phyloP scores from a whole-genome alignment of 2,888 invertebrate species.

The Cantharis lateralis region DNA sequence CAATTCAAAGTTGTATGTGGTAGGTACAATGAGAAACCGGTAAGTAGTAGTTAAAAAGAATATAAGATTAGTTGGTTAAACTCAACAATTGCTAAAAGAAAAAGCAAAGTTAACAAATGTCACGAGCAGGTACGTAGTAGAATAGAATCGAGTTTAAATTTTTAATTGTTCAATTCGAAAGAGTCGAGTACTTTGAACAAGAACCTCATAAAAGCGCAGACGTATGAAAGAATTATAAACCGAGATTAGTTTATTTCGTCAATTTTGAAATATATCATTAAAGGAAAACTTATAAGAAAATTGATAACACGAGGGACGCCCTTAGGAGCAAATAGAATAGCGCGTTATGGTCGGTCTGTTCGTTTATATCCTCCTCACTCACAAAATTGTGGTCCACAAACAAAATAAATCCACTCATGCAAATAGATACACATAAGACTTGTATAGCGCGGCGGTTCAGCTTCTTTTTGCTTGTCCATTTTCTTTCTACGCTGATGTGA shows the following conservation, averaged over 20 bases:
- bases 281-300: conserved; percentile 38
- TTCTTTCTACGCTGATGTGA: conserved; percentile 46
- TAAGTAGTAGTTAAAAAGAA: conserved; percentile 38
- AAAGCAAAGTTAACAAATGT: conserved; percentile 43
- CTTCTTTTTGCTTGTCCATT: conserved; percentile 47
- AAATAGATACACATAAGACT: conserved; percentile 45
- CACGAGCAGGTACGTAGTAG: conserved; percentile 35
- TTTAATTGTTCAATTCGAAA: conserved; percentile 42
- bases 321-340: conserved; percentile 48
- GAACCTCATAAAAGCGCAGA: conserved; percentile 39
- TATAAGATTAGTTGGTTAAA: conserved; percentile 40
- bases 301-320: conserved; percentile 42
- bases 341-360: conserved; percentile 42
- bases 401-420: conserved; percentile 53
- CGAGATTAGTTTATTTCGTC: conserved; percentile 6
- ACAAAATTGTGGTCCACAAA: conserved; percentile 47
- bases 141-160: conserved; percentile 49
- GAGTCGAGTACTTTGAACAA: conserved; percentile 33
- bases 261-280: conserved; percentile 16
- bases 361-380: conserved; percentile 34
- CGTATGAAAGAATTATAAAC: conserved; percentile 35
- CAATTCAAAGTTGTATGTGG: background rate
- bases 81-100: conserved; percentile 41
- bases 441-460: conserved; percentile 33
- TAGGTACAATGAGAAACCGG: background rate